Percentiles rank a stretch among this genome's conserved stretches.
Evolutionary conservation across 2,888 invertebrate genomes (phyloP).

Genomic region (Onchidella celtica): DNA sequence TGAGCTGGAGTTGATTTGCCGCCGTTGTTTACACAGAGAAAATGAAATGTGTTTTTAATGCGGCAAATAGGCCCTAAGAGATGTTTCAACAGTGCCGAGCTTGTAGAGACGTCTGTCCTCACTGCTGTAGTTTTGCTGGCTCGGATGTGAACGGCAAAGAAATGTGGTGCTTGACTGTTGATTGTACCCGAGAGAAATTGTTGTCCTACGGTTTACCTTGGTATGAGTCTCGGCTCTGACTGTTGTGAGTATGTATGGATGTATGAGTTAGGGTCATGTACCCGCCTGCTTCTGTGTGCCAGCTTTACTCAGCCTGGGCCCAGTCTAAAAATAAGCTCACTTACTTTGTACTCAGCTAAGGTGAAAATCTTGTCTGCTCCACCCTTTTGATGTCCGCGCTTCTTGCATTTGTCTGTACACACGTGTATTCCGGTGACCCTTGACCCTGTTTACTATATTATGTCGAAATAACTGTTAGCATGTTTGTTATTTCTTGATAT

Average conservation of each 20-base stretch:
- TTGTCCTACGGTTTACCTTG: constrained; percentile 6
- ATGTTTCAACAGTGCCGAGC: constrained; percentile 36
- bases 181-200: constrained; percentile 7
- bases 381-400: not conserved
- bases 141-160: constrained; percentile 23
- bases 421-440: too few relatives aligned
- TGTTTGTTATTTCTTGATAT: too few relatives aligned
- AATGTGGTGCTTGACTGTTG: constrained; percentile 12
- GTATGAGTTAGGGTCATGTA: constrained; percentile 18
- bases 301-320: not conserved
- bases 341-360: not conserved
- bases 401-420: too few relatives aligned
- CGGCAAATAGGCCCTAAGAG: constrained; percentile 46
- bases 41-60: constrained; percentile 44
- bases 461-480: too few relatives aligned
- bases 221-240: not conserved
- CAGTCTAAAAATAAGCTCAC: not conserved
- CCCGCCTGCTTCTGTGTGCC: not conserved
- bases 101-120: constrained; percentile 29
- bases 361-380: not conserved
- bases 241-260: too few relatives aligned
- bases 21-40: constrained; percentile 27
- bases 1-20: constrained; percentile 9
- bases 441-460: too few relatives aligned
- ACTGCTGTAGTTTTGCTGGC: constrained; percentile 4